A percentile compares a stretch with the other conserved stretches of the same genome.
Conservation (phyloP, 2,888 invertebrate species). For the Phyllotreta cruciferae region DNA sequence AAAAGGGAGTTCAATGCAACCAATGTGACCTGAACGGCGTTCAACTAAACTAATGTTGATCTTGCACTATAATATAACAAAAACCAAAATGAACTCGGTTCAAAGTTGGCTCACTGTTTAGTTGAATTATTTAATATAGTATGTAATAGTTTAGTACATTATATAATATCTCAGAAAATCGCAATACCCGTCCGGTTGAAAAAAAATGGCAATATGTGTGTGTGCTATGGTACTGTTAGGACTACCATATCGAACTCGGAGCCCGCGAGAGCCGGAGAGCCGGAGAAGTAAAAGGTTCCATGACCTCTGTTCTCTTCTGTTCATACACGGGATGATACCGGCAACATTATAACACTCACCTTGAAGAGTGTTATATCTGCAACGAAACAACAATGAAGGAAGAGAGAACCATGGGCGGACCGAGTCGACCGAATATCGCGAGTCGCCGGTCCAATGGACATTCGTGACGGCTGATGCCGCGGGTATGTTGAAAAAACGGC, state of each 20-base stretch:
- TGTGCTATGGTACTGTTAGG: too few relatives aligned
- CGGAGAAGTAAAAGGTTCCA: slow-evolving; percentile 36
- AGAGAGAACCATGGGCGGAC: slow-evolving; percentile 29
- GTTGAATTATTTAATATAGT: too few relatives aligned
- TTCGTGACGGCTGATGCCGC: slow-evolving; percentile 9
- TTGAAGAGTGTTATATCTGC: slow-evolving; percentile 42
- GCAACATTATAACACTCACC: slow-evolving; percentile 41
- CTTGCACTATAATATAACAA: too few relatives aligned
- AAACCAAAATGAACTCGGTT: too few relatives aligned
- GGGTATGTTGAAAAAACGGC: slow-evolving; percentile 2
- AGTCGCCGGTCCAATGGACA: slow-evolving; percentile 11
- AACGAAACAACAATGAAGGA: slow-evolving; percentile 36
- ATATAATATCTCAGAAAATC: too few relatives aligned
- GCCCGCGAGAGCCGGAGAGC: slow-evolving; percentile 4
- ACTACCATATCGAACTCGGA: background rate
- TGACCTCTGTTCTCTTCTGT: slow-evolving; percentile 39
- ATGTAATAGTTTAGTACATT: too few relatives aligned
- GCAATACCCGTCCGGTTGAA: too few relatives aligned
- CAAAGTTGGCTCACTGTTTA: too few relatives aligned
- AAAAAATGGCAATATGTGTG: too few relatives aligned
- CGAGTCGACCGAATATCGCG: slow-evolving; percentile 9
- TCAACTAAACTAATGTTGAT: too few relatives aligned
- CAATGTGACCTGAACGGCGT: too few relatives aligned
- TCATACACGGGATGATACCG: slow-evolving; percentile 35
- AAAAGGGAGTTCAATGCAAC: too few relatives aligned